Percentiles rank a stretch among this genome's conserved stretches.
These are phyloP conservation scores for Oedothorax gibbosus DNA, from an alignment of 1,140 invertebrate species.

Conservation along the genomic window DNA sequence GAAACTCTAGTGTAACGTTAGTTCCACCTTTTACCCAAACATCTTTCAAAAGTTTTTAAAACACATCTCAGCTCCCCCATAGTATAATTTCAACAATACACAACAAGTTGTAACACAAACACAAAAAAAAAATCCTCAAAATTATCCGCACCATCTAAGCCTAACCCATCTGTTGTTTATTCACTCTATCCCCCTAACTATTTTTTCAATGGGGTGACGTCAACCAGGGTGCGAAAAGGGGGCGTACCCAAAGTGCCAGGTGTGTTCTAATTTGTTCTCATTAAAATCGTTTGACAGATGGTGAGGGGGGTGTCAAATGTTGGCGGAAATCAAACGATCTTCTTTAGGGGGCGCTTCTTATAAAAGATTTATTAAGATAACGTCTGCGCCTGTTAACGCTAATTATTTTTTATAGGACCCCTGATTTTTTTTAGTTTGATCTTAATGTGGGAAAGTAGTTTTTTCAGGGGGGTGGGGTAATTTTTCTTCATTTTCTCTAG, in stretches of 20 bases:
- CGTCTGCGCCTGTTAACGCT: constrained; percentile 40
- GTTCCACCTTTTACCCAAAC: no score
- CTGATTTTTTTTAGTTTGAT: constrained; percentile 10
- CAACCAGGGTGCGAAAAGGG: constrained; percentile 48
- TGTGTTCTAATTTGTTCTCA: constrained; percentile 57
- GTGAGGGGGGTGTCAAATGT: constrained; percentile 44
- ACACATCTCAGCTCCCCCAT: no score
- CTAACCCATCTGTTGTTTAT: constrained; percentile 54
- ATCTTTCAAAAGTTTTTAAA: no score
- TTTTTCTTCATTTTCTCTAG: no score
- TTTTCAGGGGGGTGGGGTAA: no score
- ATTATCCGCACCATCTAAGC: not conserved
- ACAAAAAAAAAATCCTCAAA: not conserved
- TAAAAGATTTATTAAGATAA: constrained; percentile 51
- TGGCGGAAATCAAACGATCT: constrained; percentile 8
- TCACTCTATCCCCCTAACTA: not conserved
- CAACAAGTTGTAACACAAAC: no score
- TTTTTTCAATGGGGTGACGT: constrained; percentile 33
- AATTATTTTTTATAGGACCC: constrained; percentile 55
- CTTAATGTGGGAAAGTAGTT: no score
- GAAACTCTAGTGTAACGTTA: no score
- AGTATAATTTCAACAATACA: no score
- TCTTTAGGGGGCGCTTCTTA: constrained; percentile 23
- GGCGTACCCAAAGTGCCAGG: constrained; percentile 46
- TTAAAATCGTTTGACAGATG: constrained; percentile 56